Base-by-base conservation (phyloP, 2,888 invertebrate genomes). In the Drosophila tanythrix region DNA sequence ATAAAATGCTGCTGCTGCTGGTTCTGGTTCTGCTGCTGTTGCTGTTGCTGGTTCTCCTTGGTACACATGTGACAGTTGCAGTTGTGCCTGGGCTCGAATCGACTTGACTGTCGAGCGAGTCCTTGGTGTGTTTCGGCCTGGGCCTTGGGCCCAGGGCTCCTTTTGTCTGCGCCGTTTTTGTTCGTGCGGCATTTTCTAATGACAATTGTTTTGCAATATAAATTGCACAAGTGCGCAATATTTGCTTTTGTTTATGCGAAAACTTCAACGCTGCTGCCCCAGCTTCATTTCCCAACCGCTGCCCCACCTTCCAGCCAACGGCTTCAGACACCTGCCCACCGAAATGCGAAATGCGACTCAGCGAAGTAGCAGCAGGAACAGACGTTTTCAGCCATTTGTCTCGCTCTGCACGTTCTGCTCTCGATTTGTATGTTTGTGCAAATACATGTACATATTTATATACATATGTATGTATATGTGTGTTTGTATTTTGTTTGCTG, bases 181-280 rank as follows among this genome's bases (percentile, higher is more conserved):
- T 88, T 85, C 88, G 88, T 91, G 88, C 84, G 81, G 82, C 90
- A 88, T 84, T 89, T 87, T 90, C 91, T 91, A 90, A 92, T 91
- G 90, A 90, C 92, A 92, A 92, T 91, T 91, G 91, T 88, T 90
- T 91, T 91, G 91, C 90, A 83, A 91, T 91, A 91, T 90, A 92
- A 91, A 92, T 89, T 90, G 88, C 84, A 91, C 92, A 89, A 91
- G 91, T 91, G 92, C 90, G 90, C 92, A 90, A 90, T 91, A 92
- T 91, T 90, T 88, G 91, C 83, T 83, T 91, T 85, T 88, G 82
- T 85, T 90, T 89, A 89, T 90, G 91, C 77, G 79, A 83, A 87
- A 82, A 85, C 88, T 83, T 88, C 77, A 83, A 74, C 76, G 55
- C 70, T 63, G 57, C 52, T 58, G 65, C 48, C 63, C 66, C 71